phyloP scores from a whole-genome alignment of 2,888 invertebrate species.

The Julus scanicus region DNA sequence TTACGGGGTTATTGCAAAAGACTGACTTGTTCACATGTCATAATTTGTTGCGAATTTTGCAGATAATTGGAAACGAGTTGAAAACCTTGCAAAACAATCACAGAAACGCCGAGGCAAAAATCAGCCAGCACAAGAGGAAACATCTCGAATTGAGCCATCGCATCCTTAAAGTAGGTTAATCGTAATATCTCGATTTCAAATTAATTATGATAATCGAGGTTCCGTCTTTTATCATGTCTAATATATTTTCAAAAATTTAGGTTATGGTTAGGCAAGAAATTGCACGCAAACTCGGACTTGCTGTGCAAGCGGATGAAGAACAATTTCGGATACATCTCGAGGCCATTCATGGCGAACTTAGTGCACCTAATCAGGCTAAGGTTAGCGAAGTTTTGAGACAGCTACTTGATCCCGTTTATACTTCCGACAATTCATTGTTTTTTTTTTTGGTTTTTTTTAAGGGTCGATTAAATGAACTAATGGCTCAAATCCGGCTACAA shows the following conservation, averaged over 20 bases:
- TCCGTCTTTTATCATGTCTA: neutral
- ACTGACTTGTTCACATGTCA: neutral
- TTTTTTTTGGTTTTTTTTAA: slow-evolving; percentile 64
- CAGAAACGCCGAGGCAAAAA: slow-evolving; percentile 80
- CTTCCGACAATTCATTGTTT: no score
- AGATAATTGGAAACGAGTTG: slow-evolving; percentile 48
- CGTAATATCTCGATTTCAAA: neutral
- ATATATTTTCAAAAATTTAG: slow-evolving; percentile 67
- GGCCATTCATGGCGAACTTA: slow-evolving; percentile 85
- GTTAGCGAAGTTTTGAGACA: slow-evolving; percentile 67
- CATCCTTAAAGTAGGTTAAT: slow-evolving; percentile 76
- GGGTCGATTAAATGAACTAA: slow-evolving; percentile 89
- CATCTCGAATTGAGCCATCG: slow-evolving; percentile 85
- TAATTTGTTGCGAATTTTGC: neutral
- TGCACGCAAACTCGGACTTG: slow-evolving; percentile 85
- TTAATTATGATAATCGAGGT: neutral
- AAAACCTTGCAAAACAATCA: slow-evolving; percentile 78
- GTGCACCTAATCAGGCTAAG: slow-evolving; percentile 92
- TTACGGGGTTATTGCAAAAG: no score
- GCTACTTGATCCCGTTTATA: no score
- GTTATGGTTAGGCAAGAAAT: slow-evolving; percentile 89
- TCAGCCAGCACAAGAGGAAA: slow-evolving; percentile 83
- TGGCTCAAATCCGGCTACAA: slow-evolving; percentile 79
- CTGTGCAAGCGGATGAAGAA: slow-evolving; percentile 91
- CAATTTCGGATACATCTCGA: slow-evolving; percentile 86